phyloP scores from a whole-genome alignment of 2,797 vertebrate species.

The Hybognathus amarus region DNA sequence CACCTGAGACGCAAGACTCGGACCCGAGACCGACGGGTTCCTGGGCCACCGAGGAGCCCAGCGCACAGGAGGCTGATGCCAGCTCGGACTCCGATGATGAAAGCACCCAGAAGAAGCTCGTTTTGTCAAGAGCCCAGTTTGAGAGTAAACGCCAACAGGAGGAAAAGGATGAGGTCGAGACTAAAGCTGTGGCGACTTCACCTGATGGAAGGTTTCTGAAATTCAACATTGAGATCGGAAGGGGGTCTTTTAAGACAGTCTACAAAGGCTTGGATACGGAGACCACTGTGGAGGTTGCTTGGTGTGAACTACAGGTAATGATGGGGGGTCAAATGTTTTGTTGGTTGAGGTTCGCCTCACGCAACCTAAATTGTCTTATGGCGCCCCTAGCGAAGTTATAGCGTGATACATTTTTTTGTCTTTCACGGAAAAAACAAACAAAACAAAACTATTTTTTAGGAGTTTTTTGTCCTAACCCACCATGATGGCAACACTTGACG shows the following conservation, averaged over 20 bases:
- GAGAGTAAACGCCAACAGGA: conserved; percentile 64
- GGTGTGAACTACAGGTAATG: conserved; percentile 94
- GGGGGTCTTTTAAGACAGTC: conserved; percentile 94
- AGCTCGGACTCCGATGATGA: conserved; percentile 71
- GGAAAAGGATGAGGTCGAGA: conserved; percentile 74
- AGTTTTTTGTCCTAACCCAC: too few species aligned
- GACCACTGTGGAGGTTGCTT: conserved; percentile 94
- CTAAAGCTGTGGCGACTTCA: conserved; percentile 76
- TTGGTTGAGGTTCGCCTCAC: not conserved
- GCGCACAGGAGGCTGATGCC: conserved; percentile 43
- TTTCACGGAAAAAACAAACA: too few species aligned
- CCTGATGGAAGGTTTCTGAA: conserved; percentile 93
- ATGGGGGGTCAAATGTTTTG: not conserved
- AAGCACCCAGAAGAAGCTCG: conserved; percentile 46
- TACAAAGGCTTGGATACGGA: conserved; percentile 94
- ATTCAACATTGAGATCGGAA: conserved; percentile 94
- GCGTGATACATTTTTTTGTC: too few species aligned
- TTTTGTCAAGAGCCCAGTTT: conserved; percentile 37
- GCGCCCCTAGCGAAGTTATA: not conserved
- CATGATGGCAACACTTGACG: too few species aligned
- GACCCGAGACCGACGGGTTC: conserved; percentile 14
- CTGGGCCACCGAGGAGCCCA: conserved; percentile 38
- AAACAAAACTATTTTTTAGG: too few species aligned
- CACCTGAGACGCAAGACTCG: conserved; percentile 36
- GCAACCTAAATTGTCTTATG: not conserved